A percentile compares a stretch with the other conserved stretches of the same genome.
These are phyloP conservation scores for Periophthalmus magnuspinnatus DNA, from an alignment of 2,797 vertebrate species.

Conservation along the genomic window DNA sequence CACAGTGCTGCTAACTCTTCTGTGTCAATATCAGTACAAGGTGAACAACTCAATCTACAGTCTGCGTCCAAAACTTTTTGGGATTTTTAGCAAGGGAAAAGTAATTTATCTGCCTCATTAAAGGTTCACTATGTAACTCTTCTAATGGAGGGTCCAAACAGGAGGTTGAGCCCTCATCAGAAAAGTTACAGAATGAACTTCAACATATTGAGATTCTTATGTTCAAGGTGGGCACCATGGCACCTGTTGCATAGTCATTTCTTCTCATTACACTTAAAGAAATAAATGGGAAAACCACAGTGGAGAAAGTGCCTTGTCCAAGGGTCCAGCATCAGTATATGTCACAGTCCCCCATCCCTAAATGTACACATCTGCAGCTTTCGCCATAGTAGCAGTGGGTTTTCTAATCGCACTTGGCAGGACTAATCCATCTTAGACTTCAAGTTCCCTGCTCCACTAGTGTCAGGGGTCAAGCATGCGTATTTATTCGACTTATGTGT, in stretches of 20 bases:
- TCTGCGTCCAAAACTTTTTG: too few relatives aligned
- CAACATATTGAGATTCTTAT: background rate
- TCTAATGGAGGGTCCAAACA: too few relatives aligned
- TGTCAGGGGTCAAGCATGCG: conserved; percentile 33
- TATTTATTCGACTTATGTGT: conserved; percentile 34
- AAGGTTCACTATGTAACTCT: too few relatives aligned
- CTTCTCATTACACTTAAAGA: background rate
- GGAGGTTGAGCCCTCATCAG: too few relatives aligned
- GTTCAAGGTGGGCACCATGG: background rate
- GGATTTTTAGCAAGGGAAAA: too few relatives aligned
- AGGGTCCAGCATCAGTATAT: background rate
- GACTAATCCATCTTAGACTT: conserved; percentile 7
- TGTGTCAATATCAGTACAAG: too few relatives aligned
- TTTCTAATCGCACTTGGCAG: background rate
- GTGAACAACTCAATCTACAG: too few relatives aligned
- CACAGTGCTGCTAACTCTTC: too few relatives aligned
- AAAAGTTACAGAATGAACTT: background rate
- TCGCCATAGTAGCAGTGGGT: background rate
- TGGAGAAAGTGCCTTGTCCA: background rate
- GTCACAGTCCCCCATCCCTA: background rate
- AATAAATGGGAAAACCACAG: background rate
- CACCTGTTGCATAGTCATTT: too few relatives aligned
- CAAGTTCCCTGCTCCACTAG: conserved; percentile 25
- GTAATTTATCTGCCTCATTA: too few relatives aligned
- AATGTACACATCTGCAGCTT: background rate